Base-by-base conservation (phyloP, 2,113 vertebrate genomes). In the Albula glossodonta region DNA sequence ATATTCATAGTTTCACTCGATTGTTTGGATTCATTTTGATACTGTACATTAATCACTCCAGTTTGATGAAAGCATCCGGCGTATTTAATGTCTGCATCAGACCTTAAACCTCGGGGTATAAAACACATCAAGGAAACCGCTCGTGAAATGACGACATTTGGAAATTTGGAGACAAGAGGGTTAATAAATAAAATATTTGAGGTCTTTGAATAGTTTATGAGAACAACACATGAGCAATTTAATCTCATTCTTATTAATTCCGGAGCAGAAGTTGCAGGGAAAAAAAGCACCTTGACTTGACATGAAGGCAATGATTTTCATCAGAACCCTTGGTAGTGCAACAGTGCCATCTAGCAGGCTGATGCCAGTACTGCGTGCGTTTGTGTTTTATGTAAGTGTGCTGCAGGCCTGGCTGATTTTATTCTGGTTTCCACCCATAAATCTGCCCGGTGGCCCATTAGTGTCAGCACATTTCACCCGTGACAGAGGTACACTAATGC, bases 401-500 rank as follows among this genome's bases (percentile, higher is more conserved):
- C 57, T 1, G 50, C n/a, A 11, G 56, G 19, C 10, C 60, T 22
- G 49, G 78, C 48, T 57, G 56, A 60, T 79, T 48, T 82, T 81
- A 74, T 86, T 86, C 70, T 63, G 79, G 57, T 51, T 49, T 49
- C 48, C 80, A 78, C 80, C 74, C 86, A 86, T 90, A 82, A 88
- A 88, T 85, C 84, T 88, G 84, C 83, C 51, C 81, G 82, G 78
- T 74, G 57, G 51, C 66, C 85, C 86, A 88, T 90, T 88, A 86
- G 31, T 53, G 78, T 84, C 53, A 84, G 41, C 84, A 83, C 66
- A 57, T 74, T 82, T 77, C 66, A 87, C 86, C 82, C 31, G 81
- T 90, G 80, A 85, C 66, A 85, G 79, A 87, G 86, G 86, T 31
- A 70, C 86, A 49, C 86, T 85, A 83, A 87, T 85, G 87, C 48